Conservation (phyloP, 2,888 invertebrate species). For the Malacosoma neustria region DNA sequence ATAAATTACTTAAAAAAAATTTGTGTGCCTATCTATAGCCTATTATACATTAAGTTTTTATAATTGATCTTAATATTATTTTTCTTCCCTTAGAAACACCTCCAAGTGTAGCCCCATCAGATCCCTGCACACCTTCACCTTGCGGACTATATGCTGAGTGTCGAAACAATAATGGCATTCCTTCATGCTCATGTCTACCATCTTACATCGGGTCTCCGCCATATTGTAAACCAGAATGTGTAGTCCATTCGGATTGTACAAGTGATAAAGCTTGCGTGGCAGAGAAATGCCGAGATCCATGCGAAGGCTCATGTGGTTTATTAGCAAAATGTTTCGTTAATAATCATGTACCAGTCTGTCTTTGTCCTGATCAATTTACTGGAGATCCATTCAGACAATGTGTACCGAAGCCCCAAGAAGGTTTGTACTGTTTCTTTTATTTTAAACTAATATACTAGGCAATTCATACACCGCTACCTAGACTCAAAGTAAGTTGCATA, state of each 20-base stretch:
- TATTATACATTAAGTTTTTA: slow-evolving; percentile 2
- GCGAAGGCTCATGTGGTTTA: slow-evolving; percentile 79
- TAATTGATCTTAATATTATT: slow-evolving; percentile 12
- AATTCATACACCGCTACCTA: too few species aligned
- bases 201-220: slow-evolving; percentile 79
- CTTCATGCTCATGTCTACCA: slow-evolving; percentile 81
- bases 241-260: slow-evolving; percentile 78
- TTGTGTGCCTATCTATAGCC: too few species aligned
- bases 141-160: slow-evolving; percentile 86
- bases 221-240: slow-evolving; percentile 78
- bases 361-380: slow-evolving; percentile 78
- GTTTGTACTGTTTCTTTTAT: slow-evolving; percentile 20
- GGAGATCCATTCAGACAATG: slow-evolving; percentile 84
- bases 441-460: background rate
- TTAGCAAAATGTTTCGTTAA: slow-evolving; percentile 80
- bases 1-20: too few species aligned
- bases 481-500: too few species aligned
- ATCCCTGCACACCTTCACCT: slow-evolving; percentile 83
- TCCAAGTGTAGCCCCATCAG: slow-evolving; percentile 41
- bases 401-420: slow-evolving; percentile 63
- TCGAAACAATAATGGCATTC: slow-evolving; percentile 79
- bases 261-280: slow-evolving; percentile 78
- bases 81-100: slow-evolving; percentile 31
- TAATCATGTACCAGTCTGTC: slow-evolving; percentile 83
- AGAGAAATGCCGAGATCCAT: slow-evolving; percentile 81